Conservation (phyloP, 2,113 vertebrate genomes). For the Corythoichthys haematopterus region DNA sequence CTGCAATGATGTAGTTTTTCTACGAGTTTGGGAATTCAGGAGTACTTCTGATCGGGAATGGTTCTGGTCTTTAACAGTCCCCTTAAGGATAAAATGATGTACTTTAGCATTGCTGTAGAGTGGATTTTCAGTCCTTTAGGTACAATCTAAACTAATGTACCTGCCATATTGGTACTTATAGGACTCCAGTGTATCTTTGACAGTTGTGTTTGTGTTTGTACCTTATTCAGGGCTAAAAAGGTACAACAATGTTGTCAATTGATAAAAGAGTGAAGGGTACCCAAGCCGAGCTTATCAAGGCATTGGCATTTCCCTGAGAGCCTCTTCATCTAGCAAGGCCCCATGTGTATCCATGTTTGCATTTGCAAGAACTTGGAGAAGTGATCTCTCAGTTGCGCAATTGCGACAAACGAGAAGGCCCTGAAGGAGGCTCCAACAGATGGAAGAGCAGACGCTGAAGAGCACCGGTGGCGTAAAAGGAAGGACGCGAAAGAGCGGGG, state of each 20-base stretch:
- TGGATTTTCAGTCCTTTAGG: too few relatives aligned
- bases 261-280: too few relatives aligned
- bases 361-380: background rate
- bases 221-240: background rate
- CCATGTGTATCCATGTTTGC: background rate
- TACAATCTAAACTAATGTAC: too few relatives aligned
- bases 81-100: too few relatives aligned
- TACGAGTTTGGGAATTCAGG: too few relatives aligned
- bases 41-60: too few relatives aligned
- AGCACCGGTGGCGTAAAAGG: constrained; percentile 5
- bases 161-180: background rate
- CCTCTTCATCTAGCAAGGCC: background rate
- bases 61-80: too few relatives aligned
- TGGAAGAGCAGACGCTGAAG: constrained; percentile 17
- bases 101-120: too few relatives aligned
- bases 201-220: background rate
- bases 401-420: constrained; percentile 21
- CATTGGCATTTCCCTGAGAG: background rate
- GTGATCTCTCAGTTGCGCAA: constrained; percentile 27
- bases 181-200: background rate
- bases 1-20: background rate
- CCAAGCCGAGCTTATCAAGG: background rate
- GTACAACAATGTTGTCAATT: background rate
- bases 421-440: constrained; percentile 29
- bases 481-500: background rate